These are phyloP conservation scores for Drosophila anceps DNA, from an alignment of 2,888 invertebrate species.

Conservation along the genomic window DNA sequence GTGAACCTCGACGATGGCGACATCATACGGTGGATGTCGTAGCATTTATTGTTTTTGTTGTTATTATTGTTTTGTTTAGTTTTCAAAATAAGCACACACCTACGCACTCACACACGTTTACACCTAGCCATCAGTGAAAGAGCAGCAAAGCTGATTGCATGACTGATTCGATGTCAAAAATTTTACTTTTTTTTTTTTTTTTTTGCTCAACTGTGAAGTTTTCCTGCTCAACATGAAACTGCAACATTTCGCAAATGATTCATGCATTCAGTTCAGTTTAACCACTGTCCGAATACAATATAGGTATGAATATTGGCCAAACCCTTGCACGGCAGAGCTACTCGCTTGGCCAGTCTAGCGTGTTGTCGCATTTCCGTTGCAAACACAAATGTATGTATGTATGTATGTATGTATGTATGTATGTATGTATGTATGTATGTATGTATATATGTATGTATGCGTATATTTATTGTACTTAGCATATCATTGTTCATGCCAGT, in stretches of 20 bases:
- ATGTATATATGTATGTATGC: slow-evolving; percentile 12
- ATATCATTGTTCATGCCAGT: slow-evolving; percentile 63
- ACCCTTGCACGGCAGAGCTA: slow-evolving; percentile 56
- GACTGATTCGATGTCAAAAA: slow-evolving; percentile 62
- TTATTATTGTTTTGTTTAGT: slow-evolving; percentile 44
- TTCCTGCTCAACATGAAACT: slow-evolving; percentile 31
- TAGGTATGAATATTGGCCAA: slow-evolving; percentile 30
- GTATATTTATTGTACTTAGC: slow-evolving; percentile 36
- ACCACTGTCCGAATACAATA: slow-evolving; percentile 37
- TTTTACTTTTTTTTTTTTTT: slow-evolving; percentile 12
- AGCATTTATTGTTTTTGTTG: slow-evolving; percentile 5
- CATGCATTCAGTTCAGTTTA: slow-evolving; percentile 54
- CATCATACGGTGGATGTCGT: slow-evolving; percentile 63
- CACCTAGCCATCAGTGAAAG: slow-evolving; percentile 8
- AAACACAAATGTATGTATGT: slow-evolving; percentile 39
- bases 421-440: background rate
- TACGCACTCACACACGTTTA: slow-evolving; percentile 32
- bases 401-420: background rate
- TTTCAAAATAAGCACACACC: slow-evolving; percentile 66
- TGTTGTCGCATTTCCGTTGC: slow-evolving; percentile 77
- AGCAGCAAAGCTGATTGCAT: slow-evolving; percentile 52
- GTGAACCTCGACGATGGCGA: slow-evolving; percentile 56
- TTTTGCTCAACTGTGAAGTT: slow-evolving; percentile 18
- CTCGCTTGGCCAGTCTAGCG: slow-evolving; percentile 55
- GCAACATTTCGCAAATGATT: slow-evolving; percentile 60